Evolutionary conservation across 2,797 vertebrate species (phyloP).

Genomic region (Scolopax bukidnonensis): DNA sequence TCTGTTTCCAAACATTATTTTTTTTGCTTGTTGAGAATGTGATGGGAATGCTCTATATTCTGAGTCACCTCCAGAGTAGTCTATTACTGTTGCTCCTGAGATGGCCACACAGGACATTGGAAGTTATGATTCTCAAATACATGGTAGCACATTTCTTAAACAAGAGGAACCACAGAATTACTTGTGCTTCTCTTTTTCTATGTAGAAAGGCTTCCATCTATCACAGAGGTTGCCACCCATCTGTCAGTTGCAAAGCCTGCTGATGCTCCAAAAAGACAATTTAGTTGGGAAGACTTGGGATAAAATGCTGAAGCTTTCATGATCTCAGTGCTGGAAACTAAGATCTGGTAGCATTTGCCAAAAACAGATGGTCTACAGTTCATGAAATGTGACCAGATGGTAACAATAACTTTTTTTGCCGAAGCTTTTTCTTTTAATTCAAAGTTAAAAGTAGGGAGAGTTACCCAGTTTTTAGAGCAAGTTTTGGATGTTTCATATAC

Average conservation of each 20-base stretch:
- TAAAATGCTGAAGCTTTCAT: background rate
- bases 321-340: background rate
- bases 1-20: background rate
- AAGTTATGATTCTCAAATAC: background rate
- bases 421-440: background rate
- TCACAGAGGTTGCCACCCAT: background rate
- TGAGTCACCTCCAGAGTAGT: background rate
- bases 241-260: background rate
- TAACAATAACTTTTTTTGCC: background rate
- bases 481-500: background rate
- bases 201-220: background rate
- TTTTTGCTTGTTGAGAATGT: background rate
- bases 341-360: background rate
- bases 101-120: background rate
- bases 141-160: background rate
- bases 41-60: background rate
- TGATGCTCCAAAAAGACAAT: background rate
- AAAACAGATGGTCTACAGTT: conserved; percentile 23
- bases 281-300: background rate
- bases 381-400: conserved; percentile 3
- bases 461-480: background rate
- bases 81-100: background rate
- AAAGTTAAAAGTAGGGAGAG: background rate
- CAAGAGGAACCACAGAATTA: background rate
- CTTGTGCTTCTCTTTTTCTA: background rate